Conservation (phyloP, 92 coral and sea anemone species). For the Palythoa caribaeorum region DNA sequence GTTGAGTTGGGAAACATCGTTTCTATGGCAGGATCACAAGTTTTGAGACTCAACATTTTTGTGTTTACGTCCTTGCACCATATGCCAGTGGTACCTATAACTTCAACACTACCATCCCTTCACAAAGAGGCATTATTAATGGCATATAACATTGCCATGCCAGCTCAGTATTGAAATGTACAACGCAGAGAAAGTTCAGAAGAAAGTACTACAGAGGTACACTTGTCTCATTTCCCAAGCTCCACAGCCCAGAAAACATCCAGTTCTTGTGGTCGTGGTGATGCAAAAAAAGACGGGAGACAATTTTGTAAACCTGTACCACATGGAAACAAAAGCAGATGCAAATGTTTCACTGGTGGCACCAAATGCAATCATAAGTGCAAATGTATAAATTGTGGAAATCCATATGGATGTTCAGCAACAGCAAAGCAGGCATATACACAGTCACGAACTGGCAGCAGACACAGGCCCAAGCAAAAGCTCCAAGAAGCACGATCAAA, state of each 20-base stretch:
- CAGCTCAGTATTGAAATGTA: constrained; percentile 56
- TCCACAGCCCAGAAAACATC: constrained; percentile 24
- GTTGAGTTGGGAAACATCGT: constrained; percentile 65
- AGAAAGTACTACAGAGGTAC: constrained; percentile 29
- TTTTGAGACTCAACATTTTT: constrained; percentile 44
- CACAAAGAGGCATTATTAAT: constrained; percentile 45
- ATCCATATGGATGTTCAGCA: constrained; percentile 62
- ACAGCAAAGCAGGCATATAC: constrained; percentile 61
- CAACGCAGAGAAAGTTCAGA: constrained; percentile 35
- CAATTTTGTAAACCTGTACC: constrained; percentile 55
- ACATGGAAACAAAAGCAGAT: constrained; percentile 66
- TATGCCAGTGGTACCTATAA: constrained; percentile 67
- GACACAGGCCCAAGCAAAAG: constrained; percentile 66
- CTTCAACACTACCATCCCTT: constrained; percentile 46
- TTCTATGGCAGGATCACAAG: constrained; percentile 51
- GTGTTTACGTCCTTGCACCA: constrained; percentile 64
- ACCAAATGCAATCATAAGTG: constrained; percentile 60
- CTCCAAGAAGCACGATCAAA: constrained; percentile 64
- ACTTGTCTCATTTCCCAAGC: constrained; percentile 8
- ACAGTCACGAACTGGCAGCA: constrained; percentile 44
- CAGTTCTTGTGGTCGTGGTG: constrained; percentile 65
- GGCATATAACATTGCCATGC: constrained; percentile 57
- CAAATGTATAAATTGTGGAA: constrained; percentile 62
- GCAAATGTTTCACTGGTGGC: constrained; percentile 51
- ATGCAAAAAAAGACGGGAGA: constrained; percentile 68